A percentile compares a stretch with the other conserved stretches of the same genome.
phyloP scores from a whole-genome alignment of 2,888 invertebrate genomes.

The Lamellibrachia satsuma region DNA sequence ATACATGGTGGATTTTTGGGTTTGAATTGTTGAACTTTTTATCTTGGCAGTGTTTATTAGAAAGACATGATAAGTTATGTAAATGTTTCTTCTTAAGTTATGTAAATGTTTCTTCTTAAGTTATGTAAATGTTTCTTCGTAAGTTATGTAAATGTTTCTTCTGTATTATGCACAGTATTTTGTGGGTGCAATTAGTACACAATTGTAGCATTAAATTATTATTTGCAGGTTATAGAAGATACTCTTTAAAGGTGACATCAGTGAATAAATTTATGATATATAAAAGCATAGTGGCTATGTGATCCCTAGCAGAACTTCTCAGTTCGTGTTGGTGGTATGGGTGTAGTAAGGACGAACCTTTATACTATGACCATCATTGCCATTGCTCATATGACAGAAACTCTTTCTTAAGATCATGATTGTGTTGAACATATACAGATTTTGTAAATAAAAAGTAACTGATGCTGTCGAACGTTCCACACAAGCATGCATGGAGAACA shows the following conservation, averaged over 20 bases:
- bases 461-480: too few species aligned
- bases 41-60: too few species aligned
- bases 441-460: too few species aligned
- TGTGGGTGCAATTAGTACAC: neutral
- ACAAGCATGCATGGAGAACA: too few species aligned
- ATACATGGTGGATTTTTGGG: neutral
- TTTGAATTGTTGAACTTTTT: neutral
- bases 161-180: neutral
- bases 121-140: too few species aligned
- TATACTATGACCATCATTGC: neutral
- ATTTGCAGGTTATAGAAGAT: neutral
- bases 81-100: too few species aligned
- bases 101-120: too few species aligned
- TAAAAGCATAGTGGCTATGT: neutral
- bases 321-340: neutral
- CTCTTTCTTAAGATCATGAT: neutral
- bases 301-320: neutral
- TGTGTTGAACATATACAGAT: too few species aligned
- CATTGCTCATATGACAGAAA: neutral
- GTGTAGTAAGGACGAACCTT: neutral
- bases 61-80: too few species aligned
- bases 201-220: neutral
- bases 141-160: too few species aligned
- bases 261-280: neutral
- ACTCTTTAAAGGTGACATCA: neutral